Conservation (phyloP, 1,140 invertebrate species). For the Theocolax elegans region DNA sequence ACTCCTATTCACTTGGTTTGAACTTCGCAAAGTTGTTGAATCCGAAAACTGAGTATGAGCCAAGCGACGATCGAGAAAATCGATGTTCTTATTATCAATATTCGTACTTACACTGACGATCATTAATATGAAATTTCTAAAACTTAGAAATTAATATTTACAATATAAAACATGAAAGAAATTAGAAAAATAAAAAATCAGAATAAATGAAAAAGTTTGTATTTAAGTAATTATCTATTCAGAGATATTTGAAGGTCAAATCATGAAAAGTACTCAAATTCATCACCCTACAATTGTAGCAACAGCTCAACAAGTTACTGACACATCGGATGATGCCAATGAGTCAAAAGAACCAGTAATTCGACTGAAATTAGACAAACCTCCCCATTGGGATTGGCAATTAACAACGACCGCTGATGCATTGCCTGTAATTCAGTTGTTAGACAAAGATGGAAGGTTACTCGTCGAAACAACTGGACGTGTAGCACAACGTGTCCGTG, state of each 20-base stretch:
- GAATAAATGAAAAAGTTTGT: too few relatives aligned
- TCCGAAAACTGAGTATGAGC: neutral
- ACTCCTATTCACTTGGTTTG: neutral
- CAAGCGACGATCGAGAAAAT: constrained; percentile 9
- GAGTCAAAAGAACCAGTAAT: constrained; percentile 51
- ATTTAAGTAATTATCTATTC: too few relatives aligned
- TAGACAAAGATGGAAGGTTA: constrained; percentile 58
- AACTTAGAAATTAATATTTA: too few relatives aligned
- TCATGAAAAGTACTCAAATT: constrained; percentile 41
- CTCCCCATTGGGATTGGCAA: constrained; percentile 60
- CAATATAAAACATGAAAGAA: too few relatives aligned
- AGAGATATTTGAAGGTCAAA: too few relatives aligned
- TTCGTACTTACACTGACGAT: too few relatives aligned
- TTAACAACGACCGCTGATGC: constrained; percentile 58
- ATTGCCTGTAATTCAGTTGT: constrained; percentile 57
- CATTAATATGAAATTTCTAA: too few relatives aligned
- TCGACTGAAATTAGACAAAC: constrained; percentile 57
- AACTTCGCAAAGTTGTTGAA: neutral
- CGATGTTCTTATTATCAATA: neutral
- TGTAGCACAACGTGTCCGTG: constrained; percentile 58
- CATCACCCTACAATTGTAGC: constrained; percentile 51
- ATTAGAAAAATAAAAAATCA: too few relatives aligned
- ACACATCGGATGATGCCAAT: constrained; percentile 1
- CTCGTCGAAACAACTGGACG: constrained; percentile 59
- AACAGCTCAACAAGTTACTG: constrained; percentile 42